phyloP scores from a whole-genome alignment of 2,797 vertebrate species.

The Molossus alvarezi region DNA sequence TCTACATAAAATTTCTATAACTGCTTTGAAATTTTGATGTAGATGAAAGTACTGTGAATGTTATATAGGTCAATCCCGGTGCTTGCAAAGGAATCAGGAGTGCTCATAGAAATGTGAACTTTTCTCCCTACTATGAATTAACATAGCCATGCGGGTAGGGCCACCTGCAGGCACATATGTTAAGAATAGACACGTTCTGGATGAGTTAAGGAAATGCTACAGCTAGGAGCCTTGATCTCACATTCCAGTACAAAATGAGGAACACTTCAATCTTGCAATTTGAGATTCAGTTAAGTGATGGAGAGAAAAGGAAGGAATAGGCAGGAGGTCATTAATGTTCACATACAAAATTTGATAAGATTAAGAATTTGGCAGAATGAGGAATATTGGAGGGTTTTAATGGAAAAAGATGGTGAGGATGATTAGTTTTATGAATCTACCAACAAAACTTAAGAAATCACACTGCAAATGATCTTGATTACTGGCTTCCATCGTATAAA shows the following conservation, averaged over 20 bases:
- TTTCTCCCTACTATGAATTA: conserved; percentile 54
- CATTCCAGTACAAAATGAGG: neutral
- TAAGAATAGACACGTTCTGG: neutral
- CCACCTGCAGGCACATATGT: neutral
- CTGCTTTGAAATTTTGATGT: conserved; percentile 74
- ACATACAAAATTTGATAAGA: neutral
- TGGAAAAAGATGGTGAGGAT: conserved; percentile 7
- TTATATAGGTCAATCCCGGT: conserved; percentile 51
- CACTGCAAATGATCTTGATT: neutral
- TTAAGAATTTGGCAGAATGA: neutral
- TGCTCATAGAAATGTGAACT: neutral
- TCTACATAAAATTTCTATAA: conserved; percentile 81
- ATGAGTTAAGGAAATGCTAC: conserved; percentile 1
- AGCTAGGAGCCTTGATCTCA: neutral
- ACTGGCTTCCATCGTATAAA: neutral
- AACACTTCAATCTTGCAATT: neutral
- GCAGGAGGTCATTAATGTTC: neutral
- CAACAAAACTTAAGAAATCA: conserved; percentile 41
- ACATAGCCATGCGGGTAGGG: neutral
- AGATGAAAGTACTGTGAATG: conserved; percentile 13
- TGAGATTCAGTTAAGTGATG: neutral
- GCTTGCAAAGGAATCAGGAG: conserved; percentile 31
- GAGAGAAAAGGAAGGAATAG: conserved; percentile 28
- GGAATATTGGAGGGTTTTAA: neutral
- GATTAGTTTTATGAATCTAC: conserved; percentile 15